Evolutionary conservation across 2,113 vertebrate species (phyloP).

Genomic region (Bagarius yarrelli): DNA sequence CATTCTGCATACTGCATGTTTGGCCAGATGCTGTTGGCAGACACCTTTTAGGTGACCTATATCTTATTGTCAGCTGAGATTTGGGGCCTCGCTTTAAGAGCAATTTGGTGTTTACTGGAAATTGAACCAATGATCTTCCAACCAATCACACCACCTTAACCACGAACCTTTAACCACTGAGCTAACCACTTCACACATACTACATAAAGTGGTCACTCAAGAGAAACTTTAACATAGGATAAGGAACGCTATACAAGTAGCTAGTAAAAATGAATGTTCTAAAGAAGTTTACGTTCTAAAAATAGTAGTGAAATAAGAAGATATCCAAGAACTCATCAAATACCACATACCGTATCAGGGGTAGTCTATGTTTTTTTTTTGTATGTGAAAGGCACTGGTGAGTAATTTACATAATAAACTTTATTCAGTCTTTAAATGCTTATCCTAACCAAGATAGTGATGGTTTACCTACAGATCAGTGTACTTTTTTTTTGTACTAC

Average conservation of each 20-base stretch:
- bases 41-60: too few relatives aligned
- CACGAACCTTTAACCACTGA: too few relatives aligned
- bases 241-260: not conserved
- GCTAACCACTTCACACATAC: not conserved
- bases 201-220: not conserved
- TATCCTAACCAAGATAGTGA: slow-evolving; percentile 49
- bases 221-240: not conserved
- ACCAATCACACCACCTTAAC: too few relatives aligned
- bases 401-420: not conserved
- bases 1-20: not conserved
- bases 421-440: slow-evolving; percentile 6
- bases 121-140: too few relatives aligned
- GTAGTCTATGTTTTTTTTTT: not conserved
- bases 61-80: too few relatives aligned
- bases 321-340: not conserved
- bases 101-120: too few relatives aligned
- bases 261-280: not conserved
- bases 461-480: slow-evolving; percentile 50
- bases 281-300: not conserved
- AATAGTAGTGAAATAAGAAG: not conserved
- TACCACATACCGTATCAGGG: not conserved
- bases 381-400: slow-evolving; percentile 11
- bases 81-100: too few relatives aligned
- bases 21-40: too few relatives aligned
- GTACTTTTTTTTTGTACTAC: too few relatives aligned